A percentile compares a stretch with the other conserved stretches of the same genome.
Evolutionary conservation across 1,140 invertebrate species (phyloP).

Genomic region (Hestina assimilis): DNA sequence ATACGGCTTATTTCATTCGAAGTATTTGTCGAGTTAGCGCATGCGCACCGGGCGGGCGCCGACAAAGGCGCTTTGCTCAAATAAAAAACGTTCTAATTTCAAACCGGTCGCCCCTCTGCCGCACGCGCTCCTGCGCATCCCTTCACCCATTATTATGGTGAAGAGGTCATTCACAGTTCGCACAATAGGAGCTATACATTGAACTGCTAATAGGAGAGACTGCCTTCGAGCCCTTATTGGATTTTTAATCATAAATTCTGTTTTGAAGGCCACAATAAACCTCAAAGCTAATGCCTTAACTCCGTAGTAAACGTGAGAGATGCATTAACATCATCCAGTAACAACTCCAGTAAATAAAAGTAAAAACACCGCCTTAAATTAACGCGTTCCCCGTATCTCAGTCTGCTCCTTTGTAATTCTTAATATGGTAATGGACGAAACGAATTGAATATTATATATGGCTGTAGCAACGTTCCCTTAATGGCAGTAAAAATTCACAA

Average conservation of each 20-base stretch:
- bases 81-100: slow-evolving; percentile 77
- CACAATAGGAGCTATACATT: slow-evolving; percentile 64
- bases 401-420: slow-evolving; percentile 27
- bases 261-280: slow-evolving; percentile 19
- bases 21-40: slow-evolving; percentile 76
- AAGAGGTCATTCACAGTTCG: slow-evolving; percentile 77
- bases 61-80: slow-evolving; percentile 61
- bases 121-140: slow-evolving; percentile 75
- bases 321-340: slow-evolving; percentile 36
- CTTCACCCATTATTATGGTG: slow-evolving; percentile 72
- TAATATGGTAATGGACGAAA: slow-evolving; percentile 23
- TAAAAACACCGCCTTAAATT: slow-evolving; percentile 17
- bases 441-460: slow-evolving; percentile 16
- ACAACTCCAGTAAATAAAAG: slow-evolving; percentile 25
- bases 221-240: slow-evolving; percentile 40
- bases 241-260: slow-evolving; percentile 27
- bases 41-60: slow-evolving; percentile 70
- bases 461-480: slow-evolving; percentile 14
- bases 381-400: slow-evolving; percentile 19
- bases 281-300: slow-evolving; percentile 15
- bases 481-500: slow-evolving; percentile 13
- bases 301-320: slow-evolving; percentile 35
- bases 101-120: slow-evolving; percentile 73
- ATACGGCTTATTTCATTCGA: slow-evolving; percentile 75
- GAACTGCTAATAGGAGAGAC: slow-evolving; percentile 57